Percentiles rank a stretch among this genome's conserved stretches.
These are phyloP conservation scores for Baryphthengus martii DNA, from an alignment of 2,113 vertebrate species.

Conservation along the genomic window DNA sequence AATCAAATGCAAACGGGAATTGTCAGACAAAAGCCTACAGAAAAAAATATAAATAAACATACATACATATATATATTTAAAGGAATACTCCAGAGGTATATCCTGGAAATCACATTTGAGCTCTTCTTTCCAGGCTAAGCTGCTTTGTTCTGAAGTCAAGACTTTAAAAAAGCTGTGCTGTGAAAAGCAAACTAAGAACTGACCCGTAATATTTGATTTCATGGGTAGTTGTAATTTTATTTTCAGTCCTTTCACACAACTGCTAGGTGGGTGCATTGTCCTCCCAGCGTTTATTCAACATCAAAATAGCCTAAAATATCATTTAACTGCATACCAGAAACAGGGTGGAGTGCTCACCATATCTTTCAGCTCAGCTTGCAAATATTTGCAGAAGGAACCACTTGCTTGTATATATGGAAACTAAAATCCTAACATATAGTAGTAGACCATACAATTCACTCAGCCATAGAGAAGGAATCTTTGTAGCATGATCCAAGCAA, in stretches of 20 bases:
- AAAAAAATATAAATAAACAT: not conserved
- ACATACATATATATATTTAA: not conserved
- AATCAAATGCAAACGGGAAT: not conserved
- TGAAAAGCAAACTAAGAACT: conserved; percentile 1
- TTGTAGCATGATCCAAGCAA: not conserved
- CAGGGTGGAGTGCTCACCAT: not conserved
- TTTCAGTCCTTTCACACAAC: not conserved
- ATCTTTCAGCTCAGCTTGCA: conserved; percentile 33
- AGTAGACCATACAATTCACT: not conserved
- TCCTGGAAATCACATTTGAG: not conserved
- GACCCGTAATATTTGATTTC: not conserved
- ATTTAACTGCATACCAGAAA: conserved; percentile 1
- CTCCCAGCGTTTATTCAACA: not conserved
- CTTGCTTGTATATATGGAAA: not conserved
- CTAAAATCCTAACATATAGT: not conserved
- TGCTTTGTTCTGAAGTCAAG: not conserved
- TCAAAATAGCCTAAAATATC: not conserved
- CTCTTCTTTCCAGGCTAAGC: not conserved
- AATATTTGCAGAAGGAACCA: conserved; percentile 24
- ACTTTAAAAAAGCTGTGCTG: not conserved
- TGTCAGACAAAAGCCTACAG: not conserved
- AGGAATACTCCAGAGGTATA: not conserved
- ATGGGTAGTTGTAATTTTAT: not conserved
- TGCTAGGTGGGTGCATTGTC: not conserved
- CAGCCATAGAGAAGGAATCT: not conserved